Percentiles rank a stretch among this genome's conserved stretches.
phyloP scores from a whole-genome alignment of 2,888 invertebrate species.

The Lasioglossum calceatum region DNA sequence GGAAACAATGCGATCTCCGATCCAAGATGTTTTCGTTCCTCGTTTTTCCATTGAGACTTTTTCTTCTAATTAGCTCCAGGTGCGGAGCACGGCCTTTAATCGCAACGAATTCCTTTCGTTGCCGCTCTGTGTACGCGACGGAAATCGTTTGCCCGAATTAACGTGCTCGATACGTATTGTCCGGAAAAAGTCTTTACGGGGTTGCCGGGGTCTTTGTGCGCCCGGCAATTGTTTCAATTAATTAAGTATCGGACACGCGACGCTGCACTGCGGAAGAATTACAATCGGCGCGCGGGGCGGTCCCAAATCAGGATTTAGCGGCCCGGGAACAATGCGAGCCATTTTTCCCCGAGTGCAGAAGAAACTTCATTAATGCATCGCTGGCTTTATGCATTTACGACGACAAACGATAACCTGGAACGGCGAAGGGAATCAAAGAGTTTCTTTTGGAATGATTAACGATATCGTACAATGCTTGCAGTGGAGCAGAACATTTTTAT shows the following conservation, averaged over 20 bases:
- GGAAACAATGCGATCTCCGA: not conserved
- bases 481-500: not conserved
- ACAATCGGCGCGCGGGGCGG: not conserved
- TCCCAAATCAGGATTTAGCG: not conserved
- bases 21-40: not conserved
- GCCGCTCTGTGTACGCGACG: not conserved
- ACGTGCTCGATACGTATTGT: not conserved
- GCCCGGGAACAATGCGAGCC: not conserved
- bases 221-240: not conserved
- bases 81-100: not conserved
- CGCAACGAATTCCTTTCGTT: not conserved
- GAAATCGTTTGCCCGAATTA: not conserved
- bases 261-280: conserved; percentile 4
- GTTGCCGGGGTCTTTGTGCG: not conserved
- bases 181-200: not conserved
- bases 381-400: not conserved
- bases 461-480: not conserved
- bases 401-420: not conserved
- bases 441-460: not conserved
- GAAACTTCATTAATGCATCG: not conserved
- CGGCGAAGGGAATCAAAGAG: not conserved
- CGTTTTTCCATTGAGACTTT: not conserved
- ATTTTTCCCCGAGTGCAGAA: not conserved
- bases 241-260: conserved; percentile 6
- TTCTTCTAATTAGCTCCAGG: not conserved